Base-by-base conservation (phyloP, 1,140 invertebrate genomes). In the Scylla paramamosain region DNA sequence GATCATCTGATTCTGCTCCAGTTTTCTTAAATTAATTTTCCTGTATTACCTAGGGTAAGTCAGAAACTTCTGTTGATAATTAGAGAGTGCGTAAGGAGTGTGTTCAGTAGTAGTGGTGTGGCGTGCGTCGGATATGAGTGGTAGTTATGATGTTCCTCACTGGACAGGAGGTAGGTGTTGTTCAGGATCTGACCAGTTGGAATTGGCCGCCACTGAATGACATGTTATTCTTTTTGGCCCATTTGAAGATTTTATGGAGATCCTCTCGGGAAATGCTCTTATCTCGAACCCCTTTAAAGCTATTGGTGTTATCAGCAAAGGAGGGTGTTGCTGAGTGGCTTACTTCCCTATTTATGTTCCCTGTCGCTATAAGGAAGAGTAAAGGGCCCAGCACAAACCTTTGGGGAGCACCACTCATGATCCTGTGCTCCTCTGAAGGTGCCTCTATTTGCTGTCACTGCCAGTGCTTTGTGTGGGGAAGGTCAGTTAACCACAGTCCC, bases 371-470 rank as follows among this genome's bases (percentile, higher is more conserved):
- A 12, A 93, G 48, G 67, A 93, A 93, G 46, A 48, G 46, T 48
- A 48, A 14, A 48, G 46, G 46, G 4, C 46, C 46, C 14, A 48
- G 46, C 46, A 48, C 46, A 48, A 14, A 67, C 28, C 31, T 82
- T 93, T 93, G 92, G 29, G 77, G 92, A n/a, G 91, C 92, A 39
- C 92, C 92, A 90, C 92, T 93, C 45, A 86, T n/a, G 59, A 93
- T 28, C 2, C 32, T 67, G 46, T 86, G 86, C 48, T 46, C 31
- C 39, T 32, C 7, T 91, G 59, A 92, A 12, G 28, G 3, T 29
- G n/a, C 6, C 20, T 48, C 82, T 32, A 39, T 93, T 59, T 91
- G 48, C 92, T 46, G 59, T 29, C 10, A 93, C 92, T 39, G 45
- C 4, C 59, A 91, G 92, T 39, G 10, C 92, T 93, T 39, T 90